A percentile compares a stretch with the other conserved stretches of the same genome.
phyloP scores from a whole-genome alignment of 2,888 invertebrate genomes.

The Andrena trimmerana region DNA sequence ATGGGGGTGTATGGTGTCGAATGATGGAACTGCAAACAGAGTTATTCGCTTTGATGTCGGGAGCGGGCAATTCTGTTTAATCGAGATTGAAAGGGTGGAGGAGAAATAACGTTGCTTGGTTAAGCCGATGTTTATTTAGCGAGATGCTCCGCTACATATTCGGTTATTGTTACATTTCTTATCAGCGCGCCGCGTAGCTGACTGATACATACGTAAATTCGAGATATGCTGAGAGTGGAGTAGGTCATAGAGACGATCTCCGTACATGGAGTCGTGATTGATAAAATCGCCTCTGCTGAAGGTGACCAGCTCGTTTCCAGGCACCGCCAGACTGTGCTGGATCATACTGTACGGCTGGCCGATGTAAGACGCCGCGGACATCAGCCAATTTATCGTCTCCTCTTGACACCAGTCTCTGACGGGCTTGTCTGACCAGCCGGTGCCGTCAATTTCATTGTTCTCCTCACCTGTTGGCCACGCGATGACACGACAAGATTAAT shows the following conservation, averaged over 20 bases:
- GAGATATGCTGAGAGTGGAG: conserved; percentile 77
- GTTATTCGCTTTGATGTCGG: background rate
- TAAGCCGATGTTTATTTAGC: background rate
- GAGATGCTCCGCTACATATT: background rate
- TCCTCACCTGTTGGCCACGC: conserved; percentile 73
- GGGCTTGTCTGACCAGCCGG: conserved; percentile 87
- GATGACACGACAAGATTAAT: background rate
- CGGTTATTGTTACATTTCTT: conserved; percentile 18
- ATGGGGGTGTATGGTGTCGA: conserved; percentile 59
- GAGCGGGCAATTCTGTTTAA: background rate
- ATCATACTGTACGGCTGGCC: conserved; percentile 79
- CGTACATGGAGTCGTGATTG: conserved; percentile 79
- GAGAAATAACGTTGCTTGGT: conserved; percentile 1
- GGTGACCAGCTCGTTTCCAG: conserved; percentile 78
- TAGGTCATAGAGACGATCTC: conserved; percentile 79
- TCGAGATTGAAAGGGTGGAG: background rate
- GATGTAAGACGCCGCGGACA: conserved; percentile 79
- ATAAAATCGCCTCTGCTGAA: conserved; percentile 79
- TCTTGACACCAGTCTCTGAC: conserved; percentile 87
- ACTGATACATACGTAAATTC: conserved; percentile 73
- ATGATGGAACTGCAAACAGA: conserved; percentile 69
- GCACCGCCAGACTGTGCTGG: conserved; percentile 78
- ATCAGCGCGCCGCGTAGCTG: background rate
- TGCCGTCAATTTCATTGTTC: conserved; percentile 75
- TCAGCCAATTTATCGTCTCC: conserved; percentile 87